Evolutionary conservation across 1,140 invertebrate species (phyloP).

Genomic region (Belonocnema kinseyi): DNA sequence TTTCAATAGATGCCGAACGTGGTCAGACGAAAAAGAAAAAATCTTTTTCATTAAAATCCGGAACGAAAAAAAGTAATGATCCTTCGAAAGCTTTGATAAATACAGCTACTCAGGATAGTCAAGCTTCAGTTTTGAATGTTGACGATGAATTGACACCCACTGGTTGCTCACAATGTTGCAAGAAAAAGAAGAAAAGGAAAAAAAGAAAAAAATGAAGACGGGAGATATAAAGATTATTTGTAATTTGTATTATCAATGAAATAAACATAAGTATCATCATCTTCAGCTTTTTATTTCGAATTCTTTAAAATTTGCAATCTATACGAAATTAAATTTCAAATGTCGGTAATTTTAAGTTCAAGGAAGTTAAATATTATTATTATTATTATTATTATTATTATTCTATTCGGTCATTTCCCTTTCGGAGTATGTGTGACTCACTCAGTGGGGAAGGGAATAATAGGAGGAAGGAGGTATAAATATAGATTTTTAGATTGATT

Average conservation of each 20-base stretch:
- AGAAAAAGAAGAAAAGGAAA: constrained; percentile 62
- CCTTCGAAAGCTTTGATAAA: constrained; percentile 44
- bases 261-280: not conserved
- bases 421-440: no score
- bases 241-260: not conserved
- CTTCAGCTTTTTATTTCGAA: not conserved
- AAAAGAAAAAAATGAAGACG: constrained; percentile 47
- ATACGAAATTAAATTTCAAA: constrained; percentile 4
- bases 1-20: constrained; percentile 46
- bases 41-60: constrained; percentile 43
- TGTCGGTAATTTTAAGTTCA: not conserved
- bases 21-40: constrained; percentile 48
- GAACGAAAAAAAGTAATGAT: constrained; percentile 46
- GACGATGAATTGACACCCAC: constrained; percentile 55
- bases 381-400: no score
- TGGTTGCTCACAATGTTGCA: constrained; percentile 64
- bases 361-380: not conserved
- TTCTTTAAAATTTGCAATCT: constrained; percentile 25
- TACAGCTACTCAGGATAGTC: constrained; percentile 53
- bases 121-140: constrained; percentile 42
- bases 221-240: constrained; percentile 33
- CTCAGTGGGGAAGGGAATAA: no score
- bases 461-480: no score
- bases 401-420: no score
- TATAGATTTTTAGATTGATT: no score